phyloP scores from a whole-genome alignment of 2,797 vertebrate species.

The Sternarchorhynchus goeldii region DNA sequence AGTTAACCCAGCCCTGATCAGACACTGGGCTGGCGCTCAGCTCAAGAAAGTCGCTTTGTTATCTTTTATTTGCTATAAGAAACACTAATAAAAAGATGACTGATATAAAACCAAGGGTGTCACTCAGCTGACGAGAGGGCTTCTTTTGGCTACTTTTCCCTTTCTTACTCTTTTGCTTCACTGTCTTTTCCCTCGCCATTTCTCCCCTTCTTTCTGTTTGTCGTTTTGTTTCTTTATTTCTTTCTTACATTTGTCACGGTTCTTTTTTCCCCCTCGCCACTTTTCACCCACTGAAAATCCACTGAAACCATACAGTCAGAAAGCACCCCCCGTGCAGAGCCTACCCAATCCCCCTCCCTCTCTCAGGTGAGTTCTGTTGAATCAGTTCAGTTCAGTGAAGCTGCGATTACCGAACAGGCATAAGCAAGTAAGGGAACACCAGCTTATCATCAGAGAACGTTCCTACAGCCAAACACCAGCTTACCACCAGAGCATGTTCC shows the following conservation, averaged over 20 bases:
- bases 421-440: background rate
- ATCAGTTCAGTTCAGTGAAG: conserved; percentile 10
- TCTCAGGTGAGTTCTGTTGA: conserved; percentile 7
- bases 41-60: background rate
- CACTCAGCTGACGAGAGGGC: background rate
- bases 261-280: background rate
- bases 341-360: background rate
- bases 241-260: background rate
- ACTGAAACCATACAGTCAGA: background rate
- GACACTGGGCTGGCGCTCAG: background rate
- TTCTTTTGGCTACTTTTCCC: background rate
- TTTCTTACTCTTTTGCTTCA: background rate
- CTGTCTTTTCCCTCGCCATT: background rate
- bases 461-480: too few relatives aligned
- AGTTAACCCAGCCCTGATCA: background rate
- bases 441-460: background rate
- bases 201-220: background rate
- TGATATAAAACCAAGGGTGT: background rate
- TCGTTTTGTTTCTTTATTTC: background rate
- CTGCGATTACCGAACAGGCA: background rate
- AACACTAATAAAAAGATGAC: background rate
- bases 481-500: too few relatives aligned
- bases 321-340: too few relatives aligned
- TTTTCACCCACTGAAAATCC: background rate
- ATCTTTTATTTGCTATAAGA: conserved; percentile 3